Evolutionary conservation across 2,888 invertebrate species (phyloP), one percentile per base, ranked within the genome.

Genomic region (Calephelis perditalis): DNA sequence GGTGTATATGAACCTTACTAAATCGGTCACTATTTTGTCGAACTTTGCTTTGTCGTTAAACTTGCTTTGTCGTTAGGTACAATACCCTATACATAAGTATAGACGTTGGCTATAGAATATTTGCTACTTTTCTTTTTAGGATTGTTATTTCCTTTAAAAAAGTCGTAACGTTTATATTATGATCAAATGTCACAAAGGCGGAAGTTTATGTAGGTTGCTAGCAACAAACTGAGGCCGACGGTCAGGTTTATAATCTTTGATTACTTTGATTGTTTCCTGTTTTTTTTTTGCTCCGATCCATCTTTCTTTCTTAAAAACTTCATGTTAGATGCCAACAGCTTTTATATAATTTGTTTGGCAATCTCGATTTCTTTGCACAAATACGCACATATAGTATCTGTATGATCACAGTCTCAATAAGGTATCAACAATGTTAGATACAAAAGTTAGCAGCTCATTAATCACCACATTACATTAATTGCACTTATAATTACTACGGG

Each of bases 371-470:
- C 56, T 0, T 56, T 40, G 10, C 40, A 9, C 9, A 40, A 36
- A 43, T 40, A 56, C 8, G 40, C 37, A 10, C 40, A 12, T 7
- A 56, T 5, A 1, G n/a, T 56, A 56, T 56, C 7, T 56, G 40
- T 15, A 43, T 9, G 8, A 56, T 40, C 3, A 6, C 12, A 3
- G 56, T 40, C 15, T 43, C 56, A 5, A 40, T 15, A 56, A 40
- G 8, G n/a, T 15, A 12, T 56, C 56, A 12, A 56, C 15, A 12
- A 40, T 56, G 15, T 56, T 56, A 6, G 7, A 40, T 1, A 56
- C 43, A 12, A 56, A 56, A n/a, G 56, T 43, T 12, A 56, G 56
- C 36, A 56, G n/a, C 15, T 43, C 56, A n/a, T 43, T 56, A 40
- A 56, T n/a, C 5, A 56, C 56, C 5, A 56, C 40, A 10, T 10